phyloP scores from a whole-genome alignment of 1,140 invertebrate genomes.

The Luehdorfia chinensis region DNA sequence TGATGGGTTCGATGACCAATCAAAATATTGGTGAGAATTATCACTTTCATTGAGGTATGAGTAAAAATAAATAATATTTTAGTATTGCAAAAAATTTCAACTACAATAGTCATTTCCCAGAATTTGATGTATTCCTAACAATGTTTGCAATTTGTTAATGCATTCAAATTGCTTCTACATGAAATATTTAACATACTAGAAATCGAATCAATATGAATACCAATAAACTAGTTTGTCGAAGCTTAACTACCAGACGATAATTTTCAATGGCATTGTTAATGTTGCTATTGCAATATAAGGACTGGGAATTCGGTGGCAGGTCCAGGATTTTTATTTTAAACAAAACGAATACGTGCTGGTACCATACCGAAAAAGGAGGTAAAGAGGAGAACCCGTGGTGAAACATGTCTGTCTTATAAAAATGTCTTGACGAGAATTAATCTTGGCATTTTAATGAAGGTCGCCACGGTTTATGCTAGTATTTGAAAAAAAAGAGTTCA shows the following conservation, averaged over 20 bases:
- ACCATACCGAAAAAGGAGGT: slow-evolving; percentile 63
- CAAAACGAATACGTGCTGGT: slow-evolving; percentile 48
- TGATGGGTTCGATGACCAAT: slow-evolving; percentile 61
- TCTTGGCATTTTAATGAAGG: slow-evolving; percentile 65
- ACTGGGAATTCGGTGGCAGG: slow-evolving; percentile 54
- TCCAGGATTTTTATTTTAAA: slow-evolving; percentile 68
- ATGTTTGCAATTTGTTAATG: neutral
- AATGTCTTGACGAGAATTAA: slow-evolving; percentile 49
- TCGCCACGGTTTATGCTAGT: slow-evolving; percentile 30
- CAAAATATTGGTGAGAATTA: slow-evolving; percentile 54
- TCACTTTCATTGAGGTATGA: slow-evolving; percentile 11
- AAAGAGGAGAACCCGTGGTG: slow-evolving; percentile 47
- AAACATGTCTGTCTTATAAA: slow-evolving; percentile 42
- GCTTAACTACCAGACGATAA: slow-evolving; percentile 33
- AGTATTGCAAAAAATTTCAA: neutral
- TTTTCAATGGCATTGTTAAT: slow-evolving; percentile 55
- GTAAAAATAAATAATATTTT: neutral
- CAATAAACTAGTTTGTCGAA: slow-evolving; percentile 47
- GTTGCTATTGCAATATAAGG: slow-evolving; percentile 64
- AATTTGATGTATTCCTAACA: neutral
- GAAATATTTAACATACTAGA: slow-evolving; percentile 31
- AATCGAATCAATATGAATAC: slow-evolving; percentile 31
- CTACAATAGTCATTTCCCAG: neutral
- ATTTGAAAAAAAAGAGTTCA: slow-evolving; percentile 41
- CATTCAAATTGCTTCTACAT: slow-evolving; percentile 19